A percentile compares a stretch with the other conserved stretches of the same genome.
These are phyloP conservation scores for Nycticorax nycticorax DNA, from an alignment of 2,113 vertebrate species.

Conservation along the genomic window DNA sequence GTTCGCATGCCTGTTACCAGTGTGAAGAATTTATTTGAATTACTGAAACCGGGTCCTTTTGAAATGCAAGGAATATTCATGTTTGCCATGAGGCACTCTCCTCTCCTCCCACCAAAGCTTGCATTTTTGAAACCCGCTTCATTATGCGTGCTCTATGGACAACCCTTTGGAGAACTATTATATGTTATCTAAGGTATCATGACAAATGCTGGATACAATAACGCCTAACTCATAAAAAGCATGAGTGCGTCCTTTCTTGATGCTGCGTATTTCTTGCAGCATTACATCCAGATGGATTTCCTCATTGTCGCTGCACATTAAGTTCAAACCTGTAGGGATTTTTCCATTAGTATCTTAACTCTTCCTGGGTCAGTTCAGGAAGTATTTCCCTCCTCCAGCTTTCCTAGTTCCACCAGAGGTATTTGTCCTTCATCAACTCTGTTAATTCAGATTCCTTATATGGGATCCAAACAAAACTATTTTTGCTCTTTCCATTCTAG, in stretches of 20 bases:
- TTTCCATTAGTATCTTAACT: neutral
- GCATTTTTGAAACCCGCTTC: neutral
- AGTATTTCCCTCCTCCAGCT: neutral
- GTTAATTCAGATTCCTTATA: neutral
- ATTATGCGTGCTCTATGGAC: neutral
- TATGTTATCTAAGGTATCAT: constrained; percentile 28
- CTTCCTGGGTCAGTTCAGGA: neutral
- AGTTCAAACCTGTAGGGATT: neutral
- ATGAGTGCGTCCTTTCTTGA: neutral
- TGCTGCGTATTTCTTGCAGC: constrained; percentile 12
- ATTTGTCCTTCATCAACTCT: neutral
- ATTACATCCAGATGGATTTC: constrained; percentile 33
- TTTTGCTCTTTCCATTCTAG: neutral
- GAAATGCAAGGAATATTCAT: neutral
- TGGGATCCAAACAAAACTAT: neutral
- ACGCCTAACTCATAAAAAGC: neutral
- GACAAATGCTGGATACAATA: constrained; percentile 12
- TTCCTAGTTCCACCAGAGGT: neutral
- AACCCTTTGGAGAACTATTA: constrained; percentile 29
- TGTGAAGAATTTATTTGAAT: constrained; percentile 30
- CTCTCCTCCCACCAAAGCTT: neutral
- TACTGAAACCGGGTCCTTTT: constrained; percentile 12
- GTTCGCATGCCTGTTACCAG: neutral
- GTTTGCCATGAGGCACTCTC: neutral
- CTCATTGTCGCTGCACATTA: neutral